phyloP scores from a whole-genome alignment of 1,140 invertebrate genomes.

The Eurosta solidaginis region DNA sequence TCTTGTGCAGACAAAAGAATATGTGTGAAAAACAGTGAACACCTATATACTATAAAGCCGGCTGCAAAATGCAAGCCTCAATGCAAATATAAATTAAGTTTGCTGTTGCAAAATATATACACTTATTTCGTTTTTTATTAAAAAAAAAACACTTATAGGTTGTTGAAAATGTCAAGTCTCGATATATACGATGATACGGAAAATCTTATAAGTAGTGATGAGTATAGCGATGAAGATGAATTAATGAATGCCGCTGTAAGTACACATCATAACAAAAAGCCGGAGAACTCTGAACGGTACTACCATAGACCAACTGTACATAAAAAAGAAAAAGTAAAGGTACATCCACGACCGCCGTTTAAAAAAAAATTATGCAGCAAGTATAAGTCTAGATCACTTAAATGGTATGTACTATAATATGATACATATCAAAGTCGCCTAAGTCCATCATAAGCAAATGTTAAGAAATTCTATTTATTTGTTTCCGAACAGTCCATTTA shows the following conservation, averaged over 20 bases:
- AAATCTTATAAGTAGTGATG: slow-evolving; percentile 25
- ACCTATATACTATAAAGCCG: neutral
- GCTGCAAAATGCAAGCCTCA: neutral
- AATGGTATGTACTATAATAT: neutral
- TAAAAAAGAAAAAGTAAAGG: neutral
- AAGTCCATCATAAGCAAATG: too few species aligned
- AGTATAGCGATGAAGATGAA: slow-evolving; percentile 21
- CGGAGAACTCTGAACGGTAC: neutral
- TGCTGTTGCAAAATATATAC: neutral
- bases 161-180: neutral
- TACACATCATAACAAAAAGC: neutral
- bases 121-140: neutral
- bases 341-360: slow-evolving; percentile 2
- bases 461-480: too few species aligned
- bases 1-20: neutral
- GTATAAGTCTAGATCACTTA: neutral
- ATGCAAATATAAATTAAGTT: neutral
- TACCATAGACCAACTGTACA: neutral
- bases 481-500: too few species aligned
- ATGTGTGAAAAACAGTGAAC: neutral
- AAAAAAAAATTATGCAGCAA: slow-evolving; percentile 6
- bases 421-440: too few species aligned
- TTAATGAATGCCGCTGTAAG: slow-evolving; percentile 14
- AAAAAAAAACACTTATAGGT: too few species aligned
- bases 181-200: slow-evolving; percentile 19